Percentiles rank a stretch among this genome's conserved stretches.
Evolutionary conservation across 2,797 vertebrate species (phyloP).

Genomic region (Neosalanx taihuensis): DNA sequence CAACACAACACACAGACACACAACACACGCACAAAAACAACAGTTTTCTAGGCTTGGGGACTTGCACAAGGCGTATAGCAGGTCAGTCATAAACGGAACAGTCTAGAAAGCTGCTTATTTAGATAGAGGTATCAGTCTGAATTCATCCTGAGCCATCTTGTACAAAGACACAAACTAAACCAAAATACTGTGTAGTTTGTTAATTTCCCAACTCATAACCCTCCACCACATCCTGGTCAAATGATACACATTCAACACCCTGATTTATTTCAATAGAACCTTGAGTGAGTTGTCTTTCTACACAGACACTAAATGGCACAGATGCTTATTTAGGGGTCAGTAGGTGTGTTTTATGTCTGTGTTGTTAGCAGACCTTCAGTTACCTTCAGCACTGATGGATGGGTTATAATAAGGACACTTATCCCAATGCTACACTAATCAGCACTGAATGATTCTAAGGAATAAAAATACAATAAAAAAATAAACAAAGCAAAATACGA

Average conservation of each 20-base stretch:
- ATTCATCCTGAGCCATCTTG: not conserved
- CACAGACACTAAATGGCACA: conserved; percentile 36
- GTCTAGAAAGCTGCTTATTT: not conserved
- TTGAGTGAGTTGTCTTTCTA: conserved; percentile 19
- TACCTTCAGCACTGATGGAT: conserved; percentile 35
- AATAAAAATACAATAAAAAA: conserved; percentile 15
- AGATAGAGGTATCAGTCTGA: not conserved
- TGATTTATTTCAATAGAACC: conserved; percentile 9
- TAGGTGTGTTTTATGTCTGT: not conserved
- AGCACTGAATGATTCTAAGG: conserved; percentile 6
- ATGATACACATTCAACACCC: conserved; percentile 14
- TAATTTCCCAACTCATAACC: not conserved
- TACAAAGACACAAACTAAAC: not conserved
- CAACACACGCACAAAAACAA: not conserved
- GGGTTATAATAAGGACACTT: conserved; percentile 56
- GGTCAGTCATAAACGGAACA: conserved; percentile 10
- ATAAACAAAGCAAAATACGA: not conserved
- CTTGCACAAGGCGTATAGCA: not conserved
- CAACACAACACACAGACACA: not conserved
- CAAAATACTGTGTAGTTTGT: too few species aligned
- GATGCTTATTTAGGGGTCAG: conserved; percentile 1
- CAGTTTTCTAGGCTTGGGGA: not conserved
- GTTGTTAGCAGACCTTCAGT: conserved; percentile 33
- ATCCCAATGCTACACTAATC: conserved; percentile 32
- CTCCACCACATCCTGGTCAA: not conserved